phyloP scores from a whole-genome alignment of 2,113 vertebrate species.

The mouse (Mus musculus) region DNA sequence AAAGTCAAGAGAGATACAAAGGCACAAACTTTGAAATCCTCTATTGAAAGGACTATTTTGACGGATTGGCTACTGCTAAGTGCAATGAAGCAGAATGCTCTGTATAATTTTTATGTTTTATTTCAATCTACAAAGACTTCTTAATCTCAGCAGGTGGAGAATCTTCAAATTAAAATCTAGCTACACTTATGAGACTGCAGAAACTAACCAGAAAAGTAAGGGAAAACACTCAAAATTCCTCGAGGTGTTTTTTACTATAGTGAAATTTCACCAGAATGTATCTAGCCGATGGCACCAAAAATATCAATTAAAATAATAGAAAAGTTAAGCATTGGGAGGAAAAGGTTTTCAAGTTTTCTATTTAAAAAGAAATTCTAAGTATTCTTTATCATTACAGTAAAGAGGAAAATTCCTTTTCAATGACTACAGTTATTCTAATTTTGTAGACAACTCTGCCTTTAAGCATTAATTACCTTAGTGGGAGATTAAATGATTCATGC shows the following conservation, averaged over 20 bases:
- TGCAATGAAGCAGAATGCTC: conserved; percentile 39
- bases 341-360: conserved; percentile 30
- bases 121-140: conserved; percentile 16
- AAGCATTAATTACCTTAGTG: conserved; percentile 37
- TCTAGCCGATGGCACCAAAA: conserved; percentile 53
- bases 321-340: conserved; percentile 19
- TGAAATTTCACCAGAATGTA: conserved; percentile 47
- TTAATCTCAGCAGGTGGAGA: conserved; percentile 57
- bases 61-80: conserved; percentile 20
- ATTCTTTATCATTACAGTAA: conserved; percentile 46
- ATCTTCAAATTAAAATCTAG: conserved; percentile 65
- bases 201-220: background rate
- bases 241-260: conserved; percentile 29
- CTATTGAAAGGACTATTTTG: conserved; percentile 7
- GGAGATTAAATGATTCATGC: conserved; percentile 41
- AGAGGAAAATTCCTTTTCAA: background rate
- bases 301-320: conserved; percentile 50
- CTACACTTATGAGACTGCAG: conserved; percentile 23
- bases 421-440: conserved; percentile 44
- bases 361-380: conserved; percentile 36
- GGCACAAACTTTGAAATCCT: conserved; percentile 20
- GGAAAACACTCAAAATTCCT: conserved; percentile 28
- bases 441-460: background rate
- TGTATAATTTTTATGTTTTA: conserved; percentile 61
- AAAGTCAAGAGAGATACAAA: conserved; percentile 42